These are phyloP conservation scores for Hepsetus odoe DNA, from an alignment of 2,113 vertebrate genomes.

Conservation along the genomic window DNA sequence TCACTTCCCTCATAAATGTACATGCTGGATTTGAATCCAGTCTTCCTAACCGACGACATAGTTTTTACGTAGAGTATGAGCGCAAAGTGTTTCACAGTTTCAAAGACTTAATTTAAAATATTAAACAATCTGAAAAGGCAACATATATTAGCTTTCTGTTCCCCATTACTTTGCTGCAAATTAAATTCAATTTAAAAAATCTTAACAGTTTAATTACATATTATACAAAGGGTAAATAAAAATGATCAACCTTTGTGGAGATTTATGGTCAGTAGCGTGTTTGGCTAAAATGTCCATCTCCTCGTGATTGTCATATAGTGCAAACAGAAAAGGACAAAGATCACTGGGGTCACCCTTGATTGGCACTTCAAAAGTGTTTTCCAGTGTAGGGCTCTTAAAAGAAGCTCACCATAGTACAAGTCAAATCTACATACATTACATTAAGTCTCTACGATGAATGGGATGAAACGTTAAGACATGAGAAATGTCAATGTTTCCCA, in stretches of 20 bases:
- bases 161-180: constrained; percentile 89
- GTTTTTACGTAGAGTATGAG: constrained; percentile 54
- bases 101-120: constrained; percentile 94
- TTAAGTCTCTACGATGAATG: constrained; percentile 17
- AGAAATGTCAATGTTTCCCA: constrained; percentile 74
- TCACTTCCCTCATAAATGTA: constrained; percentile 52
- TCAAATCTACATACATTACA: constrained; percentile 32
- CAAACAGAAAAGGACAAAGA: constrained; percentile 65
- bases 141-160: constrained; percentile 89
- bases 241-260: constrained; percentile 47
- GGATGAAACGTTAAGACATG: constrained; percentile 17
- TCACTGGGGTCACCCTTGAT: constrained; percentile 15
- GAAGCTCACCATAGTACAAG: constrained; percentile 6
- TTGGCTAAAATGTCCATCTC: constrained; percentile 78
- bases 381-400: constrained; percentile 1
- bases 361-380: constrained; percentile 6
- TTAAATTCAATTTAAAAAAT: constrained; percentile 91
- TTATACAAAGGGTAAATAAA: constrained; percentile 84
- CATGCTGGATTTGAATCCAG: constrained; percentile 31
- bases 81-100: constrained; percentile 81
- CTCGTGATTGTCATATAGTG: constrained; percentile 94
- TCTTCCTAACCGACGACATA: constrained; percentile 45
- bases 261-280: constrained; percentile 80
- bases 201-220: constrained; percentile 86
- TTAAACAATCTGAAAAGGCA: constrained; percentile 90